These are phyloP conservation scores for Drosophila mojavensis DNA, from an alignment of 1,140 invertebrate species.

Conservation along the genomic window DNA sequence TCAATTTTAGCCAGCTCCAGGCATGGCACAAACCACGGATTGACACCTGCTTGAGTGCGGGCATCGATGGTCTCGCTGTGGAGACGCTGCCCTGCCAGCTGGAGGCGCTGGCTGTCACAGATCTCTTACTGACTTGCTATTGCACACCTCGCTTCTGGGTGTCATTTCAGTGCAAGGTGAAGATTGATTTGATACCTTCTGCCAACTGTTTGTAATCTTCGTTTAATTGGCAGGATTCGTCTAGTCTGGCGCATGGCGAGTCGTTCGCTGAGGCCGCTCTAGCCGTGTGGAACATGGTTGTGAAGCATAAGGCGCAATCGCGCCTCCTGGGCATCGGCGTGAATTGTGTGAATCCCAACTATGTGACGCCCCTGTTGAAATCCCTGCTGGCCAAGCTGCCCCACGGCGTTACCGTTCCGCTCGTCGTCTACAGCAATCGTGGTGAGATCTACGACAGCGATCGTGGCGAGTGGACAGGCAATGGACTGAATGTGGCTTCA, in stretches of 20 bases:
- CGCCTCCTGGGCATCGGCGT: slow-evolving; percentile 91
- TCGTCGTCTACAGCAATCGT: slow-evolving; percentile 91
- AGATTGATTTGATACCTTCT: too few relatives aligned
- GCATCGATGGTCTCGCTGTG: slow-evolving; percentile 92
- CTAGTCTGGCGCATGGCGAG: slow-evolving; percentile 90
- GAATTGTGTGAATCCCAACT: slow-evolving; percentile 91
- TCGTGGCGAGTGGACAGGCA: slow-evolving; percentile 86
- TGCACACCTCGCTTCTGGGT: slow-evolving; percentile 91
- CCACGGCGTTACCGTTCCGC: slow-evolving; percentile 69
- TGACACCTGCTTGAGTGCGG: slow-evolving; percentile 88
- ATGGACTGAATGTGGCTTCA: slow-evolving; percentile 85
- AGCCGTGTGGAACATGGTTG: slow-evolving; percentile 85
- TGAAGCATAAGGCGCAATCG: slow-evolving; percentile 86
- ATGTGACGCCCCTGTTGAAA: slow-evolving; percentile 86
- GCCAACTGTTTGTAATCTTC: neutral
- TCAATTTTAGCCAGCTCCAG: slow-evolving; percentile 87
- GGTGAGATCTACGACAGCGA: slow-evolving; percentile 86
- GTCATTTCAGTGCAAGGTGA: slow-evolving; percentile 84
- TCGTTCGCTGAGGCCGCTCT: slow-evolving; percentile 86
- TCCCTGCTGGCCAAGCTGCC: slow-evolving; percentile 74
- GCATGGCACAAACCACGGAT: slow-evolving; percentile 93
- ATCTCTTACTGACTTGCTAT: slow-evolving; percentile 89
- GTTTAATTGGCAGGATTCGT: slow-evolving; percentile 85
- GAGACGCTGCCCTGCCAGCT: slow-evolving; percentile 94
- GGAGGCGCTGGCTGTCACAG: slow-evolving; percentile 92